phyloP scores from a whole-genome alignment of 64 coral and sea anemone species.

The Dendronephthya gigantea region DNA sequence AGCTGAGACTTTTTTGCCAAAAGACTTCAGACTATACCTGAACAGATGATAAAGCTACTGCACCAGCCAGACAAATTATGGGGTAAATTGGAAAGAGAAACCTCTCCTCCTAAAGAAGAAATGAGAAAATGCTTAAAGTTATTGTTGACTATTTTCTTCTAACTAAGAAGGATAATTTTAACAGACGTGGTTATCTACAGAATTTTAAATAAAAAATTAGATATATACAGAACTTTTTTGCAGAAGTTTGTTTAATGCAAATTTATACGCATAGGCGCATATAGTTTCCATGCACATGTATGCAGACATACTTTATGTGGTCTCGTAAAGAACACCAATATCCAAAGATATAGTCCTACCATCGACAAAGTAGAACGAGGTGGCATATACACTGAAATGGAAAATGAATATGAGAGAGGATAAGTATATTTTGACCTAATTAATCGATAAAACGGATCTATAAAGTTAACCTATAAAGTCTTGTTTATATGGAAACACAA shows the following conservation, averaged over 20 bases:
- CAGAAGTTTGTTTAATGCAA: too few species aligned
- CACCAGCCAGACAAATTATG: constrained; percentile 62
- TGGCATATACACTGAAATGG: background rate
- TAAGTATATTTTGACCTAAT: background rate
- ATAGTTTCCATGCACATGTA: too few species aligned
- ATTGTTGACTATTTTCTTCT: background rate
- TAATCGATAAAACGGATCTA: too few species aligned
- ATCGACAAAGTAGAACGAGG: background rate
- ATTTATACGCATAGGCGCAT: too few species aligned
- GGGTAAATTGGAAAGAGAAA: constrained; percentile 94
- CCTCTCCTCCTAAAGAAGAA: constrained; percentile 63
- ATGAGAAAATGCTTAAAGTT: background rate
- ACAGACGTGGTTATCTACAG: too few species aligned
- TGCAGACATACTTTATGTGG: background rate
- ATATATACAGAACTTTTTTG: too few species aligned
- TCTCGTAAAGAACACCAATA: background rate
- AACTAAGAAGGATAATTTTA: too few species aligned
- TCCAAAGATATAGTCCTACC: background rate
- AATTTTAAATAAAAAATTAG: too few species aligned
- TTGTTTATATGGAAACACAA: too few species aligned
- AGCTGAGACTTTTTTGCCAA: too few species aligned
- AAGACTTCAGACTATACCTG: constrained; percentile 36
- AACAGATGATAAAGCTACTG: constrained; percentile 56
- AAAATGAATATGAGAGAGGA: background rate
- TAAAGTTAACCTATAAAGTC: too few species aligned